Percentiles rank a stretch among this genome's conserved stretches.
Conservation (phyloP, 1,140 invertebrate species). For the Homalodisca vitripennis region DNA sequence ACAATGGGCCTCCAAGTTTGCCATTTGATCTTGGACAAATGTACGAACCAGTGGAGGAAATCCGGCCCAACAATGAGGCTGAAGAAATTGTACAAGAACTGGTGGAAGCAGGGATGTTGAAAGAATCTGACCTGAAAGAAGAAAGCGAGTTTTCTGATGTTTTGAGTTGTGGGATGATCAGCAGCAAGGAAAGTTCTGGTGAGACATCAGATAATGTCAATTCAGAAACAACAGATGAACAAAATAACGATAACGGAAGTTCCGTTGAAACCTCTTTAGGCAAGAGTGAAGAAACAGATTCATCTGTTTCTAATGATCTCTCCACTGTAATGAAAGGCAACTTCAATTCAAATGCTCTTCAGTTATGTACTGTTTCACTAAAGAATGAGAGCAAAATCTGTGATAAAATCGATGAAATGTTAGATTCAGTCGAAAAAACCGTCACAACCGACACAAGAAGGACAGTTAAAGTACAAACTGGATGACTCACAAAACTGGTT, state of each 20-base stretch:
- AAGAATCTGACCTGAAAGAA: conserved; percentile 9
- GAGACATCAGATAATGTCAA: neutral
- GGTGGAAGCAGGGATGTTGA: conserved; percentile 34
- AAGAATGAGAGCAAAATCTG: neutral
- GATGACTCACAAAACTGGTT: conserved; percentile 25
- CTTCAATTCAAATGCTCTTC: conserved; percentile 8
- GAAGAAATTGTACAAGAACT: conserved; percentile 39
- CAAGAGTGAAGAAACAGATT: neutral
- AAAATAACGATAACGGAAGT: neutral
- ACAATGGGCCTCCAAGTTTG: conserved; percentile 39
- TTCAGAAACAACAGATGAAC: neutral
- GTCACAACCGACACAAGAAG: neutral
- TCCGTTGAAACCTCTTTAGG: neutral
- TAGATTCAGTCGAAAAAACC: neutral
- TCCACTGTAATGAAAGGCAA: neutral
- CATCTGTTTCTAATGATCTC: neutral
- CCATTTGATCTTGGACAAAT: conserved; percentile 37
- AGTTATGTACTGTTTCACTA: conserved; percentile 3
- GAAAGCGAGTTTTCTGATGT: neutral
- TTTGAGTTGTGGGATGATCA: neutral
- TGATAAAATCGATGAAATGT: conserved; percentile 13
- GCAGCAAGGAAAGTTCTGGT: neutral
- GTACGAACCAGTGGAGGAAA: conserved; percentile 39
- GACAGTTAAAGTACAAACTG: neutral
- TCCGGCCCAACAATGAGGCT: conserved; percentile 38